Base-by-base conservation (phyloP, 2,888 invertebrate species). In the Drosophila paramelanica region DNA sequence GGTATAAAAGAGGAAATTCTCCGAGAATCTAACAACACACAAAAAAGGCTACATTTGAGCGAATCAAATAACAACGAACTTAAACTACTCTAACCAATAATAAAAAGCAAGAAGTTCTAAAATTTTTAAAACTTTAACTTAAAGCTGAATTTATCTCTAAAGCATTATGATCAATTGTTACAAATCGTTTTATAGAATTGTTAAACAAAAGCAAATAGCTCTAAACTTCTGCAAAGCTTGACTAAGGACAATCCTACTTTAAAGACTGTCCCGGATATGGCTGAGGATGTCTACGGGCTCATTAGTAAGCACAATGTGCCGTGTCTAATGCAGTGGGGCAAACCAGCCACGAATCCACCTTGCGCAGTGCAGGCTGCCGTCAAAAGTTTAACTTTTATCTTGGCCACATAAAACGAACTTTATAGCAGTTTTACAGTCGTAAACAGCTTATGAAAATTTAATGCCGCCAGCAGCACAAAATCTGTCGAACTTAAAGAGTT, bases 391-490 rank as follows among this genome's bases (percentile, higher is more conserved):
- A 72, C 74, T 80, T 74, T 74, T 77, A 77, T 77, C 73, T 72
- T 69, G 74, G 67, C 76, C 83, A 67, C 75, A 73, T 69, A 73
- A 78, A 67, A 66, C 59, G 61, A 86, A 83, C 64, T 85, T 86
- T 83, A 83, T 66, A 71, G 51, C 84, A 70, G 76, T 73, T 83
- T 86, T 81, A 78, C 72, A 81, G 71, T 71, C 81, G 84, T 82
- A 82, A 86, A 86, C 87, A 86, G 87, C 76, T 78, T 83, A 86
- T 82, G 68, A 82, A 82, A 83, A 68, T 86, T 86, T 82, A 81
- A 86, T 83, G 79, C 36, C 13, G 36, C 55, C 43, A 45, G 41
- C 50, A 47, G 39, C 14, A 50, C 10, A 60, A 72, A 72, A 68
- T 61, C 70, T 50, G 42, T 17, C 39, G 14, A 56, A 65, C 47